Percentiles rank a stretch among this genome's conserved stretches.
Evolutionary conservation across 2,113 vertebrate species (phyloP).

Genomic region (Nematolebias whitei): DNA sequence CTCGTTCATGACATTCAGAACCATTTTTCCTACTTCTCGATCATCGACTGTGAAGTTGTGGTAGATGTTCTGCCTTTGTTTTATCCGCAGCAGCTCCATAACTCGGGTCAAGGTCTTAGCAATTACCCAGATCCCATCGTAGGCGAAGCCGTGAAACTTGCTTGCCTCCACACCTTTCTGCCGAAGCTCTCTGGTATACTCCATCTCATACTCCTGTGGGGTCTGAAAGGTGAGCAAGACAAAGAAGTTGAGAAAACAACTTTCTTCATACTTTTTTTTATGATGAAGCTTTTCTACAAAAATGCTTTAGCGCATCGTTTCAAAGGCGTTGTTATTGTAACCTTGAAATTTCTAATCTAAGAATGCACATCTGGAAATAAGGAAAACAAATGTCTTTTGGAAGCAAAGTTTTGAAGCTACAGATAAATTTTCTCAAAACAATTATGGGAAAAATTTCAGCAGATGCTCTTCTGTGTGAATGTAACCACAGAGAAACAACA

Average conservation of each 20-base stretch:
- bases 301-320: neutral
- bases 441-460: neutral
- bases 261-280: neutral
- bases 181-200: constrained; percentile 90
- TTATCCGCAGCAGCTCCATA: constrained; percentile 89
- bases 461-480: constrained; percentile 2
- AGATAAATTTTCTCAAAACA: neutral
- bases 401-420: neutral
- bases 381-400: neutral
- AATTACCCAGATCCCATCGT: constrained; percentile 99
- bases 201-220: constrained; percentile 93
- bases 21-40: constrained; percentile 92
- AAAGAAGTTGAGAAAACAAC: constrained; percentile 4
- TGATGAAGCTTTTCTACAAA: neutral
- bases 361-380: constrained; percentile 1
- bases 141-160: constrained; percentile 98
- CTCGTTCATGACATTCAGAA: constrained; percentile 98
- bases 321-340: neutral
- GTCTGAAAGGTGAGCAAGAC: constrained; percentile 78
- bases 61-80: constrained; percentile 86
- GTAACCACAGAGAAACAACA: neutral
- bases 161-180: constrained; percentile 91
- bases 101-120: constrained; percentile 92
- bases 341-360: constrained; percentile 10
- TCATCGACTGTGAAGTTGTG: constrained; percentile 96